phyloP scores from a whole-genome alignment of 2,797 vertebrate genomes.

The Taenioides sp. region DNA sequence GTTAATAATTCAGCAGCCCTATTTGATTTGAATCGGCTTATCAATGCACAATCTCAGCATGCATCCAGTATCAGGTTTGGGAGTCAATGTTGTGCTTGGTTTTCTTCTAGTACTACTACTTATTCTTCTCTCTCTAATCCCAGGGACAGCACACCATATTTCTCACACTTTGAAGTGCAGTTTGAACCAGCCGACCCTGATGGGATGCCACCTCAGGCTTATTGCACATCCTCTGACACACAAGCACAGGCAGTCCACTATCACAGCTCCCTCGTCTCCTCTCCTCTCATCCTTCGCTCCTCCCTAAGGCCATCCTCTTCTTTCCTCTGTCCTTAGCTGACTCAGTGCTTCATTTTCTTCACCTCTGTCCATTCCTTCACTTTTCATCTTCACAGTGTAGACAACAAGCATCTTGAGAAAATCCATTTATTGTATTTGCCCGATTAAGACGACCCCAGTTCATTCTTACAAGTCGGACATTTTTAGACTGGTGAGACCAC shows the following conservation, averaged over 20 bases:
- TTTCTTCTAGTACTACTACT: not conserved
- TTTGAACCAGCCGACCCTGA: conserved; percentile 37
- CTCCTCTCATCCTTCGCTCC: conserved; percentile 23
- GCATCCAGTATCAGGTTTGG: not conserved
- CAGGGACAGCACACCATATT: conserved; percentile 14
- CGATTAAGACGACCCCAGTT: not conserved
- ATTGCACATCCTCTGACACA: conserved; percentile 12
- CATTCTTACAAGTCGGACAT: not conserved
- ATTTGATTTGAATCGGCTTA: not conserved
- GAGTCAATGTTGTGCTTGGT: conserved; percentile 7
- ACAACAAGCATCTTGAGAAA: not conserved
- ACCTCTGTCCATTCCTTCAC: conserved; percentile 7
- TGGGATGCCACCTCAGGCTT: conserved; percentile 34
- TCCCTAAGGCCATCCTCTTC: conserved; percentile 39
- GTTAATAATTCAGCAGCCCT: not conserved
- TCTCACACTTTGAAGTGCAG: conserved; percentile 24
- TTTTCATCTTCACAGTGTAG: not conserved
- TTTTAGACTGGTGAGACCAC: not conserved
- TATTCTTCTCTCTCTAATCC: conserved; percentile 21
- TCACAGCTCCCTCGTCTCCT: conserved; percentile 24
- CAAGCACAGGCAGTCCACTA: conserved; percentile 4
- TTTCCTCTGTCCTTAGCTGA: conserved; percentile 38
- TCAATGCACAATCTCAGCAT: not conserved
- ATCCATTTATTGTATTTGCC: not conserved
- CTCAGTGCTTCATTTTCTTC: conserved; percentile 22